A percentile compares a stretch with the other conserved stretches of the same genome.
Evolutionary conservation across 92 coral and sea anemone species (phyloP).

Genomic region (Epizoanthus fatuus): DNA sequence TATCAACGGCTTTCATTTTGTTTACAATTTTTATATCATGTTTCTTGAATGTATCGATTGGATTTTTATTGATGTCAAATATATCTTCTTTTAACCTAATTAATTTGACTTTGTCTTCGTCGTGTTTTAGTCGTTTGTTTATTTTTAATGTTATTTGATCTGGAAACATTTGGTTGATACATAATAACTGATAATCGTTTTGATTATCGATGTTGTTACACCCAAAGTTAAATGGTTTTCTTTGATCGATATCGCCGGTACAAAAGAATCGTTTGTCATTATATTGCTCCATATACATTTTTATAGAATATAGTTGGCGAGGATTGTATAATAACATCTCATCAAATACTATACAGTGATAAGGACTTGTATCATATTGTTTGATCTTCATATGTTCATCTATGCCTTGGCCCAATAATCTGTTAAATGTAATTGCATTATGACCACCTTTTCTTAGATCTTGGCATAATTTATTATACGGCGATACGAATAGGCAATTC

Average conservation of each 20-base stretch:
- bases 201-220: slow-evolving; percentile 40
- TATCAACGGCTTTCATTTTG: neutral
- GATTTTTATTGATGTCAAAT: neutral
- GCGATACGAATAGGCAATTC: neutral
- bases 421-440: neutral
- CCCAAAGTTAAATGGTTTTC: slow-evolving; percentile 32
- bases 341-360: slow-evolving; percentile 6
- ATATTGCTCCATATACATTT: slow-evolving; percentile 31
- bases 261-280: slow-evolving; percentile 14
- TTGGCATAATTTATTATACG: slow-evolving; percentile 16
- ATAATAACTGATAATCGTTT: slow-evolving; percentile 33
- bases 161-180: slow-evolving; percentile 34
- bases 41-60: slow-evolving; percentile 34
- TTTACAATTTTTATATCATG: slow-evolving; percentile 13
- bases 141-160: slow-evolving; percentile 39
- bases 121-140: slow-evolving; percentile 7
- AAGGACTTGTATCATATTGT: neutral
- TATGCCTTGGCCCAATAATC: slow-evolving; percentile 13
- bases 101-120: neutral
- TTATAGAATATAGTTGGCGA: slow-evolving; percentile 22
- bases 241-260: slow-evolving; percentile 46
- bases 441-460: neutral
- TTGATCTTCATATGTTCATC: slow-evolving; percentile 6
- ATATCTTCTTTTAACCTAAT: slow-evolving; percentile 3
- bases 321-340: slow-evolving; percentile 22